Base-by-base conservation (phyloP, 2,797 vertebrate genomes). In the Ficedula albicollis region DNA sequence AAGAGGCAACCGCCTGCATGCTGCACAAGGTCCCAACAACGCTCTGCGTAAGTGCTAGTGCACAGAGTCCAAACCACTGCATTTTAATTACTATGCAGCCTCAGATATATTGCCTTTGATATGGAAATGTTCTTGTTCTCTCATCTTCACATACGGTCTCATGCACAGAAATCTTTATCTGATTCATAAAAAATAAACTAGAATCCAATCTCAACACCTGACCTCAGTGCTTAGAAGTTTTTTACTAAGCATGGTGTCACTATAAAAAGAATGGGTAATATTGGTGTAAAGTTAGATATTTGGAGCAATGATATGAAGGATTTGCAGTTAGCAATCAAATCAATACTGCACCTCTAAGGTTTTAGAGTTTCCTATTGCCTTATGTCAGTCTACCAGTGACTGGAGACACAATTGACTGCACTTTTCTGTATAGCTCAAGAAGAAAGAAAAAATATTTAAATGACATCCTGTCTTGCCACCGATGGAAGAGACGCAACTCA, bases 41-140 rank as follows among this genome's bases (percentile, higher is more conserved):
- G 97, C 98, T 98, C 98, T 97, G 97, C 97, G 88, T 98, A 98
- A 97, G 97, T 98, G 98, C 98, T 97, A 97, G 94, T 95, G 94
- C 98, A 97, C 96, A 97, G 98, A 98, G 98, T 97, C 98, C 98
- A 99, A 99, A 98, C 99, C 98, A 98, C 98, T 98, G 99, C 98
- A 98, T 99, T 99, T 99, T 99, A 99, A 99, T 99, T 99, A 99
- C 98, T 98, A 98, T 98, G 98, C 98, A 98, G 98, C 98, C 98
- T 98, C 98, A 98, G 98, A 98, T 98, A 98, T 98, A 97, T 98
- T 93, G 97, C 98, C 99, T 99, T 99, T 99, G 99, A 99, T 99
- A 99, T 99, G 99, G 98, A 99, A 99, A 99, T 99, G 97, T 97
- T 98, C 98, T 98, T 99, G 97, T 98, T 98, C 98, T 98, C 98